phyloP scores from a whole-genome alignment of 2,113 vertebrate species.

The Siniperca chuatsi region DNA sequence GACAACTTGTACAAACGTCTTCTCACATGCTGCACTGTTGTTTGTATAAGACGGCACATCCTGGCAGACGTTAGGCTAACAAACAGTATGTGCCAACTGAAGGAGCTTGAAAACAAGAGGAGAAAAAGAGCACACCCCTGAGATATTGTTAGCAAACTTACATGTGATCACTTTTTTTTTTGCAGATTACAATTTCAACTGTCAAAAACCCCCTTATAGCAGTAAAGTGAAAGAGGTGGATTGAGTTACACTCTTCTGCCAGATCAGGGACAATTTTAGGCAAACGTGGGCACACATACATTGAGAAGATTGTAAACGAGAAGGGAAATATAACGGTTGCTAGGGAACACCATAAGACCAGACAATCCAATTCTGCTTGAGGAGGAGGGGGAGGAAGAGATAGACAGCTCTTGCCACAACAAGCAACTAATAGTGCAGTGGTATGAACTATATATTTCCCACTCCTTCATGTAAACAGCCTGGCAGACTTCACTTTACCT shows the following conservation, averaged over 20 bases:
- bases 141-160: background rate
- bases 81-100: background rate
- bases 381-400: slow-evolving; percentile 49
- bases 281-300: slow-evolving; percentile 60
- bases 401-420: slow-evolving; percentile 47
- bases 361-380: slow-evolving; percentile 46
- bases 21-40: background rate
- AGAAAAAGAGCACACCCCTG: background rate
- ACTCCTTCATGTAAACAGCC: slow-evolving; percentile 35
- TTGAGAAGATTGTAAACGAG: slow-evolving; percentile 63
- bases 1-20: slow-evolving; percentile 13
- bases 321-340: slow-evolving; percentile 66
- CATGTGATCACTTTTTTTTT: background rate
- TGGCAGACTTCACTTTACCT: slow-evolving; percentile 36
- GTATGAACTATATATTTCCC: slow-evolving; percentile 10
- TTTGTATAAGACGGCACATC: slow-evolving; percentile 25
- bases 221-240: slow-evolving; percentile 8
- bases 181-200: background rate
- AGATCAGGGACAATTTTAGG: slow-evolving; percentile 55
- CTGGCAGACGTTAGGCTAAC: slow-evolving; percentile 9
- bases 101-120: background rate
- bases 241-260: slow-evolving; percentile 39
- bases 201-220: background rate
- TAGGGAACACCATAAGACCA: slow-evolving; percentile 72
- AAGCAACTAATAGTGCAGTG: slow-evolving; percentile 24